Percentiles rank a stretch among this genome's conserved stretches.
Conservation (phyloP, 2,113 vertebrate genomes). For the Cottus gobio region DNA sequence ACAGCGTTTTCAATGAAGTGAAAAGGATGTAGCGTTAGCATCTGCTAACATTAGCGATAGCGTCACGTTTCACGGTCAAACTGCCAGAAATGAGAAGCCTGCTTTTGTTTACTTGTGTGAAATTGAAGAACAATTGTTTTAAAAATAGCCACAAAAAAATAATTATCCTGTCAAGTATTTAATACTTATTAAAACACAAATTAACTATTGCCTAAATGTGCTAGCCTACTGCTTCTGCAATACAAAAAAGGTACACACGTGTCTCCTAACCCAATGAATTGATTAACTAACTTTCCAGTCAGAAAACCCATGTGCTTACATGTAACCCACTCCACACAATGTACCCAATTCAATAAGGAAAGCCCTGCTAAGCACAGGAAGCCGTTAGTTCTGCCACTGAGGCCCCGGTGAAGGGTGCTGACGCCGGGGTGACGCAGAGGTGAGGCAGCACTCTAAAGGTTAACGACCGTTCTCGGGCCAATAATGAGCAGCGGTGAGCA, state of each 20-base stretch:
- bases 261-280: constrained; percentile 23
- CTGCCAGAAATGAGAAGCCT: not conserved
- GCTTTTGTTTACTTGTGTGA: not conserved
- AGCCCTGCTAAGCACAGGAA: constrained; percentile 43
- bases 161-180: not conserved
- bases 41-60: not conserved
- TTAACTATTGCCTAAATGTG: not conserved
- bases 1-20: too few species aligned
- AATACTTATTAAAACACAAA: not conserved
- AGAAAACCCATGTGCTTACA: not conserved
- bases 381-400: constrained; percentile 33
- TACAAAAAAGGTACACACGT: not conserved
- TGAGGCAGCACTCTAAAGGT: constrained; percentile 71
- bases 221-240: not conserved
- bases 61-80: not conserved
- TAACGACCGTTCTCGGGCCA: constrained; percentile 67
- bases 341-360: constrained; percentile 43
- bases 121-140: not conserved
- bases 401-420: constrained; percentile 16
- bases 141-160: not conserved
- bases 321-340: constrained; percentile 23
- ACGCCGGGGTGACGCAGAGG: constrained; percentile 53
- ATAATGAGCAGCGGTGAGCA: constrained; percentile 70
- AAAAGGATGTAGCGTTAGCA: too few species aligned
- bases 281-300: constrained; percentile 22